Conservation (phyloP, 2,113 vertebrate genomes). For the Larimichthys polyactis region DNA sequence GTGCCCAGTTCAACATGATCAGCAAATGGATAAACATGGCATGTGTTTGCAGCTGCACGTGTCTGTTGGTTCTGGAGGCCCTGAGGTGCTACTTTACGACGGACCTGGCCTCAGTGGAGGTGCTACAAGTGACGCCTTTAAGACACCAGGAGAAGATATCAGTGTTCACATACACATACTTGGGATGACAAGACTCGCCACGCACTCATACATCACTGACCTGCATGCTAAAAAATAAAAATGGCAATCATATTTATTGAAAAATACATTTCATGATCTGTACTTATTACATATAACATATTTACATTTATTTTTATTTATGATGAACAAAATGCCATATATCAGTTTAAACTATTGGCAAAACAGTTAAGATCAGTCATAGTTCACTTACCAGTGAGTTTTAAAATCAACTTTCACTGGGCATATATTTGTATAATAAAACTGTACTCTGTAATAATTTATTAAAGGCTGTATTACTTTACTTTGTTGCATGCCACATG, state of each 20-base stretch:
- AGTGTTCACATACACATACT: slow-evolving; percentile 37
- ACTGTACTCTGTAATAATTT: background rate
- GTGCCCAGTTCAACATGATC: slow-evolving; percentile 34
- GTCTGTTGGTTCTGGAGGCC: slow-evolving; percentile 58
- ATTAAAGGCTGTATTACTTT: background rate
- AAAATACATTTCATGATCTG: slow-evolving; percentile 55
- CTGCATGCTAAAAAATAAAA: background rate
- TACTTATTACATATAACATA: slow-evolving; percentile 53
- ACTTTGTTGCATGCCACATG: background rate
- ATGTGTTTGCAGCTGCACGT: slow-evolving; percentile 78
- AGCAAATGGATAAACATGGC: slow-evolving; percentile 67
- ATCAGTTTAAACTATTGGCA: background rate
- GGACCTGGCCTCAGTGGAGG: slow-evolving; percentile 32
- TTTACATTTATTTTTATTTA: slow-evolving; percentile 62
- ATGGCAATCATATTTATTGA: slow-evolving; percentile 56
- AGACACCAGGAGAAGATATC: slow-evolving; percentile 28
- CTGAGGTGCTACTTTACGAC: slow-evolving; percentile 30
- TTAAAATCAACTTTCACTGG: background rate
- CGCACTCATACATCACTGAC: background rate
- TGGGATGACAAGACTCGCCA: background rate
- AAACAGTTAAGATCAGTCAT: background rate
- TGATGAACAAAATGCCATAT: background rate
- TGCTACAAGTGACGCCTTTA: slow-evolving; percentile 65
- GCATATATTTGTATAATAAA: background rate
- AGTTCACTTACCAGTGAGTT: background rate